A percentile compares a stretch with the other conserved stretches of the same genome.
Conservation (phyloP, 1,140 invertebrate species). For the Panulirus ornatus region DNA sequence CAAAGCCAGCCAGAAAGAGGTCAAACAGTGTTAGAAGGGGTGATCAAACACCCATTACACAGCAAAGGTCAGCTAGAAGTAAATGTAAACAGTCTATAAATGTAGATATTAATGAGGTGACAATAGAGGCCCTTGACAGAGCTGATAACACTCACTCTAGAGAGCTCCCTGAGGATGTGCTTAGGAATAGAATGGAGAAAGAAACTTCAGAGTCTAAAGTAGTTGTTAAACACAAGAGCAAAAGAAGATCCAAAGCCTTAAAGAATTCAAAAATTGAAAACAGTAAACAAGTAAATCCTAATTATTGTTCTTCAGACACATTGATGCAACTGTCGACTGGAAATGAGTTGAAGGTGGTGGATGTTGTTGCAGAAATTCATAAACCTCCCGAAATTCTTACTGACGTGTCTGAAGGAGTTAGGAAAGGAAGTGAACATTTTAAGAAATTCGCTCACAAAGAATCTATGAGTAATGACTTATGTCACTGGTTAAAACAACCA, state of each 20-base stretch:
- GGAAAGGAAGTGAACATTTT: neutral
- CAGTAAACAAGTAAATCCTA: neutral
- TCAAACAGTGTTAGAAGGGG: neutral
- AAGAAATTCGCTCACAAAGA: neutral
- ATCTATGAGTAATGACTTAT: neutral
- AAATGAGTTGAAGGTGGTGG: neutral
- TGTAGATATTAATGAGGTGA: constrained; percentile 22
- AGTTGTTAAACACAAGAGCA: neutral
- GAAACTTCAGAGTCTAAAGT: neutral
- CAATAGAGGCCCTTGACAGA: constrained; percentile 8
- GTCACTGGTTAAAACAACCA: too few relatives aligned
- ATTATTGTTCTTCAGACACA: neutral
- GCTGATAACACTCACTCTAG: neutral
- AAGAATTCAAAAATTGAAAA: neutral
- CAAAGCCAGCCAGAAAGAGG: neutral
- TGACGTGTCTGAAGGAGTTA: neutral
- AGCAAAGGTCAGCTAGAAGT: neutral
- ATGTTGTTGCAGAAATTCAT: neutral
- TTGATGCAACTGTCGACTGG: neutral
- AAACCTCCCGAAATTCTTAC: neutral
- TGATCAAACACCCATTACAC: neutral
- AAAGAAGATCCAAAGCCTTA: neutral
- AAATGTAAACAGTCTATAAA: neutral
- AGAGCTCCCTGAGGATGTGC: neutral
- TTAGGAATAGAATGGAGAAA: neutral